A percentile compares a stretch with the other conserved stretches of the same genome.
Conservation (phyloP, 2,113 vertebrate species). For the Tor tambroides region DNA sequence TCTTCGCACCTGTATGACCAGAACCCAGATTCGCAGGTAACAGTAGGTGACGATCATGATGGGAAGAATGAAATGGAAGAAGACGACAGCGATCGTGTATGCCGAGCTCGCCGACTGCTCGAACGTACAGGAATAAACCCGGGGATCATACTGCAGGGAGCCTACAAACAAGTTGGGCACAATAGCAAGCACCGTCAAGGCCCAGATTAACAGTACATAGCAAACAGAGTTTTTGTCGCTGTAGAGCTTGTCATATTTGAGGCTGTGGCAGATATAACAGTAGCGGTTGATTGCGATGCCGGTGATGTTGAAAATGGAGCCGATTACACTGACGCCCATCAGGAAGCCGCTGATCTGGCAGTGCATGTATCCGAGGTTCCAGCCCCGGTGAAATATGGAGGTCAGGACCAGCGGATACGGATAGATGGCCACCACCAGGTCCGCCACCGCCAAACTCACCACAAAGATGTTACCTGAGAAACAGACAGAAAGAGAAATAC, state of each 20-base stretch:
- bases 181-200: slow-evolving; percentile 87
- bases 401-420: slow-evolving; percentile 91
- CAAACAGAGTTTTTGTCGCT: slow-evolving; percentile 90
- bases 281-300: slow-evolving; percentile 96
- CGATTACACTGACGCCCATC: slow-evolving; percentile 95
- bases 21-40: slow-evolving; percentile 95
- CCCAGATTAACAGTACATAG: slow-evolving; percentile 90
- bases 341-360: slow-evolving; percentile 96
- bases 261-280: slow-evolving; percentile 97
- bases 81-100: slow-evolving; percentile 92
- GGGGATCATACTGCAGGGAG: slow-evolving; percentile 89
- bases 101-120: slow-evolving; percentile 90
- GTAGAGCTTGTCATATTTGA: slow-evolving; percentile 91
- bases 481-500: slow-evolving; percentile 66
- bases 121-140: slow-evolving; percentile 95
- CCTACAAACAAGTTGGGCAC: slow-evolving; percentile 90
- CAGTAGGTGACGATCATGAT: slow-evolving; percentile 93
- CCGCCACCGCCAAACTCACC: slow-evolving; percentile 90
- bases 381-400: slow-evolving; percentile 90
- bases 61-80: slow-evolving; percentile 94
- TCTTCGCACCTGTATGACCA: slow-evolving; percentile 90
- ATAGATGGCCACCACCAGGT: slow-evolving; percentile 95
- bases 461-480: slow-evolving; percentile 83
- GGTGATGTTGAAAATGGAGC: slow-evolving; percentile 96
- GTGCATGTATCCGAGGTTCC: slow-evolving; percentile 89